A percentile compares a stretch with the other conserved stretches of the same genome.
These are phyloP conservation scores for Tadarida brasiliensis DNA, from an alignment of 2,797 vertebrate species.

Conservation along the genomic window DNA sequence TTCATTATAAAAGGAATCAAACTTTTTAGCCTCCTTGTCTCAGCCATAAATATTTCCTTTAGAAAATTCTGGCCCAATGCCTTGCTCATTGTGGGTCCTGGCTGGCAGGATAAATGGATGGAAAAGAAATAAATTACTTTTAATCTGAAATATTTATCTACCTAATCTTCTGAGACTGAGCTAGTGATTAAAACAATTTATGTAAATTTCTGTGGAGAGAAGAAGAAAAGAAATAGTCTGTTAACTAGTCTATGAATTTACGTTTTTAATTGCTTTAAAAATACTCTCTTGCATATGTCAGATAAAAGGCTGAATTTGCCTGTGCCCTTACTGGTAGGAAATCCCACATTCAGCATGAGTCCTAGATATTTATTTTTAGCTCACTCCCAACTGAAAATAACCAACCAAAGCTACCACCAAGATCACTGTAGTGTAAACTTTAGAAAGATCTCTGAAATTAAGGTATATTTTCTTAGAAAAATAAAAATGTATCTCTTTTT, in stretches of 20 bases:
- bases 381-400: slow-evolving; percentile 56
- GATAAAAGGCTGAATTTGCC: not conserved
- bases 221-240: slow-evolving; percentile 20
- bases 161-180: not conserved
- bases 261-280: slow-evolving; percentile 9
- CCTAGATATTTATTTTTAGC: slow-evolving; percentile 62
- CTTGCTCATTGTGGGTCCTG: not conserved
- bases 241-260: not conserved
- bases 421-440: not conserved
- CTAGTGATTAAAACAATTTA: not conserved
- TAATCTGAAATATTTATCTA: slow-evolving; percentile 57
- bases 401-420: slow-evolving; percentile 16
- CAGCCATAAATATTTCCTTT: slow-evolving; percentile 22
- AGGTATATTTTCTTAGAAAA: not conserved
- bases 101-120: not conserved
- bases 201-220: not conserved
- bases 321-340: not conserved
- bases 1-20: slow-evolving; percentile 47
- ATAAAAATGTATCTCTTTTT: slow-evolving; percentile 5
- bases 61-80: not conserved
- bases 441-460: slow-evolving; percentile 18
- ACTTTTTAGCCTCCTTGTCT: not conserved
- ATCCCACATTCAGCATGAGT: slow-evolving; percentile 29
- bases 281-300: not conserved
- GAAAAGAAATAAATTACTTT: slow-evolving; percentile 36